These are phyloP conservation scores for Cathartes aura DNA, from an alignment of 2,113 vertebrate genomes.

Conservation along the genomic window DNA sequence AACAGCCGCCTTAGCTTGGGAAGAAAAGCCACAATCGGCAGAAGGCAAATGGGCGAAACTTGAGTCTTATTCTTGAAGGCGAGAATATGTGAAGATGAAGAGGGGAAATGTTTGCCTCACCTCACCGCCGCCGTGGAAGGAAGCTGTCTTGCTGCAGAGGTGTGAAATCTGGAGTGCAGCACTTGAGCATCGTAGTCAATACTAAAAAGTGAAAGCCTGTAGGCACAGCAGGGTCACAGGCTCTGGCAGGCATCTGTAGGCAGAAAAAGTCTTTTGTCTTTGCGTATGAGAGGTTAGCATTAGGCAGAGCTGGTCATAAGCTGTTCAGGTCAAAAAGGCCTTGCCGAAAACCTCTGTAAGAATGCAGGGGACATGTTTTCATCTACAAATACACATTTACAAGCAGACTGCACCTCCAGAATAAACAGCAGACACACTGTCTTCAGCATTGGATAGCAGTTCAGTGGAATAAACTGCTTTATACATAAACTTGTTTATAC, in stretches of 20 bases:
- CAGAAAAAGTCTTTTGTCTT: not conserved
- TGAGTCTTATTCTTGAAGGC: not conserved
- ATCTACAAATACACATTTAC: not conserved
- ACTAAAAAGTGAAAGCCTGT: not conserved
- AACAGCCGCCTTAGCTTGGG: not conserved
- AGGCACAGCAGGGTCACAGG: not conserved
- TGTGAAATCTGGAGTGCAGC: not conserved
- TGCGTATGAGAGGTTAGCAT: rapidly evolving
- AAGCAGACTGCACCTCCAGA: not conserved
- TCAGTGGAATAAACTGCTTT: not conserved
- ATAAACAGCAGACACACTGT: not conserved
- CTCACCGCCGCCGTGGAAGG: not conserved
- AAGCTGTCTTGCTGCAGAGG: not conserved
- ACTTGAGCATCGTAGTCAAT: rapidly evolving
- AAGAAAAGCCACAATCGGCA: not conserved
- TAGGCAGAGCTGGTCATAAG: not conserved
- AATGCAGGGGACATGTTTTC: not conserved
- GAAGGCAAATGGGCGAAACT: not conserved
- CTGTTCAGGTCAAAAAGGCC: not conserved
- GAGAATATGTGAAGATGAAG: not conserved
- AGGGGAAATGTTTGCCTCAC: not conserved
- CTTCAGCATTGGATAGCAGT: not conserved
- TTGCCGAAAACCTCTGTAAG: not conserved
- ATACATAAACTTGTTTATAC: not conserved
- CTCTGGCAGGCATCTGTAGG: not conserved